phyloP scores from a whole-genome alignment of 2,888 invertebrate genomes.

The Strigamia maritima region DNA sequence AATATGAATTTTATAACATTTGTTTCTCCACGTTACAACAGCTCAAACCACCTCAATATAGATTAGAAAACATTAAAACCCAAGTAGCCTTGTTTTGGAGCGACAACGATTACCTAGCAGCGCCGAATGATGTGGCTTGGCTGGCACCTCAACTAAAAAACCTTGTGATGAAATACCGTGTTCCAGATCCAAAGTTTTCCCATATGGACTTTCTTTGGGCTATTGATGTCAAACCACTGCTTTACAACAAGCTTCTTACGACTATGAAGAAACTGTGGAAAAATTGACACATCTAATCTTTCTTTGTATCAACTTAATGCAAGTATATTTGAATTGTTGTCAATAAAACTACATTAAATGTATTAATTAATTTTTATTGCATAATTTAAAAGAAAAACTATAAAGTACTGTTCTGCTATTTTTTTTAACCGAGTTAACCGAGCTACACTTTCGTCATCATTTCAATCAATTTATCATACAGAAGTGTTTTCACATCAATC shows the following conservation, averaged over 20 bases:
- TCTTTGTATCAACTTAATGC: not conserved
- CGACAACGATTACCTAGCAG: slow-evolving; percentile 69
- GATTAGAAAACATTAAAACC: slow-evolving; percentile 60
- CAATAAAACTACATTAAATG: not conserved
- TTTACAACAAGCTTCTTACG: slow-evolving; percentile 59
- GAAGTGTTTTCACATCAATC: not conserved
- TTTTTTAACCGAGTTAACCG: not conserved
- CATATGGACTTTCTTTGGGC: slow-evolving; percentile 72
- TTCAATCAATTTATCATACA: not conserved
- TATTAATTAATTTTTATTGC: not conserved
- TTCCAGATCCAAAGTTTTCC: slow-evolving; percentile 65
- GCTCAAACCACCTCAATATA: slow-evolving; percentile 62
- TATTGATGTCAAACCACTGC: slow-evolving; percentile 60
- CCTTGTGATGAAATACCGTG: slow-evolving; percentile 60
- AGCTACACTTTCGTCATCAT: not conserved
- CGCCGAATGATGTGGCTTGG: slow-evolving; percentile 58
- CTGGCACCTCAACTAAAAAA: slow-evolving; percentile 59
- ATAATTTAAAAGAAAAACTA: too few species aligned
- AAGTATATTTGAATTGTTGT: too few species aligned
- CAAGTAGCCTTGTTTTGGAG: slow-evolving; percentile 67
- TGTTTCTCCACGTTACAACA: slow-evolving; percentile 58
- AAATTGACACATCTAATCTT: not conserved
- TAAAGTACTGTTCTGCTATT: not conserved
- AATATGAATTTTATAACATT: not conserved
- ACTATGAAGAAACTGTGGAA: slow-evolving; percentile 49